Evolutionary conservation across 2,888 invertebrate species (phyloP).

Genomic region (Phalangium opilio): DNA sequence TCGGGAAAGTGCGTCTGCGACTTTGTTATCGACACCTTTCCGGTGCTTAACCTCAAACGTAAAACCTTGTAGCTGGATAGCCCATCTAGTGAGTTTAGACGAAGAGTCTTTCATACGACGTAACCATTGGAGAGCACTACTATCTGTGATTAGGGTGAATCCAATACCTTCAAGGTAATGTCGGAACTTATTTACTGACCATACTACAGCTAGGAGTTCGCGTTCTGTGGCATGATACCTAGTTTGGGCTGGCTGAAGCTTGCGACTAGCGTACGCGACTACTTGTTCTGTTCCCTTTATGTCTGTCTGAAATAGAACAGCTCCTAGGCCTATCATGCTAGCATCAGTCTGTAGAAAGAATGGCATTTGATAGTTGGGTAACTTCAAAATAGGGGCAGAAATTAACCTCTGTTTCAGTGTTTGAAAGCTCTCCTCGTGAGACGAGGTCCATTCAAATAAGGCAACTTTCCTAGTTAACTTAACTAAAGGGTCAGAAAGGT

Average conservation of each 20-base stretch:
- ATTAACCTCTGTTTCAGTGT: conserved; percentile 4
- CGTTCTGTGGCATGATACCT: conserved; percentile 29
- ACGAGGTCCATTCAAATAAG: background rate
- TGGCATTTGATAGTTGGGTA: conserved; percentile 1
- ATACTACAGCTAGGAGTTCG: conserved; percentile 28
- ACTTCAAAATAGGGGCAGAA: conserved; percentile 6
- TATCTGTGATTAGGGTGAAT: conserved; percentile 22
- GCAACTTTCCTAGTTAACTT: conserved; percentile 2
- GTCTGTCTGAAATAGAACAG: conserved; percentile 7
- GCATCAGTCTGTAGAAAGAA: conserved; percentile 10
- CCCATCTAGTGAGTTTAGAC: too few species aligned
- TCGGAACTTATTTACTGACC: conserved; percentile 26
- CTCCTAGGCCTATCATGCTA: conserved; percentile 5
- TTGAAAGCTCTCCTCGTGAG: background rate
- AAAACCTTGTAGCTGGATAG: too few species aligned
- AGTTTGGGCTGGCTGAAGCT: conserved; percentile 25
- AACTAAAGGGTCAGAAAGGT: background rate
- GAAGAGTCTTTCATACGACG: too few species aligned
- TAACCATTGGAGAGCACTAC: too few species aligned
- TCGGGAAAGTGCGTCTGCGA: too few species aligned
- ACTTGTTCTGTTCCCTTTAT: background rate
- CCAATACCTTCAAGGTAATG: conserved; percentile 26
- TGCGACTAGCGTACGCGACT: conserved; percentile 26
- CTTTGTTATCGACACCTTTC: too few species aligned
- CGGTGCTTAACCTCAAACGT: too few species aligned